Conservation (phyloP, 2,113 vertebrate species). For the Cygnus atratus region DNA sequence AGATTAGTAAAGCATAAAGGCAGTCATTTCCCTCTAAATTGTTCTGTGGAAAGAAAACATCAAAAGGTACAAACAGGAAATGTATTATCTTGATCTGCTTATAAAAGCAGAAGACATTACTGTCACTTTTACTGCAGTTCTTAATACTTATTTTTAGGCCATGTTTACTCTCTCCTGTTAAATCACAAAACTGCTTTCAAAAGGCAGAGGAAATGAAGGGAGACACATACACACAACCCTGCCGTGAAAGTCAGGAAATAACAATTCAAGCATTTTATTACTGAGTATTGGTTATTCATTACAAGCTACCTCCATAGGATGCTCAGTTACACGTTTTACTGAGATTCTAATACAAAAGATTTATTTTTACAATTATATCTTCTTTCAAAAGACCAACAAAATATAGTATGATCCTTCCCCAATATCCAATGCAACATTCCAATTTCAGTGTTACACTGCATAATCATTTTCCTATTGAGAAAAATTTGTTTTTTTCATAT, state of each 20-base stretch:
- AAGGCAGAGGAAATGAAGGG: not conserved
- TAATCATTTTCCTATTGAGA: not conserved
- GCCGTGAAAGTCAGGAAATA: not conserved
- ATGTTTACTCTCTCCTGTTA: not conserved
- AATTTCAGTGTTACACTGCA: not conserved
- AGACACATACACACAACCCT: not conserved
- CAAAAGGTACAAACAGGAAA: not conserved
- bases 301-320: not conserved
- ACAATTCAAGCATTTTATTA: not conserved
- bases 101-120: conserved; percentile 44
- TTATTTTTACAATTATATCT: not conserved
- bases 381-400: not conserved
- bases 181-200: not conserved
- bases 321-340: not conserved
- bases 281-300: not conserved
- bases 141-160: conserved; percentile 52
- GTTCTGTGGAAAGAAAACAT: not conserved
- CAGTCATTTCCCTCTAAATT: not conserved
- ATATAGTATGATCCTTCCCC: not conserved
- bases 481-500: not conserved
- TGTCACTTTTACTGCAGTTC: conserved; percentile 50
- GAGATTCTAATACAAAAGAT: not conserved
- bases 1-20: not conserved
- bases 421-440: not conserved
- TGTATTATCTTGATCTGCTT: conserved; percentile 61